These are phyloP conservation scores for Aphrocallistes beatrix DNA, from an alignment of 37 sponge, comb jelly and placozoan species.

Conservation along the genomic window DNA sequence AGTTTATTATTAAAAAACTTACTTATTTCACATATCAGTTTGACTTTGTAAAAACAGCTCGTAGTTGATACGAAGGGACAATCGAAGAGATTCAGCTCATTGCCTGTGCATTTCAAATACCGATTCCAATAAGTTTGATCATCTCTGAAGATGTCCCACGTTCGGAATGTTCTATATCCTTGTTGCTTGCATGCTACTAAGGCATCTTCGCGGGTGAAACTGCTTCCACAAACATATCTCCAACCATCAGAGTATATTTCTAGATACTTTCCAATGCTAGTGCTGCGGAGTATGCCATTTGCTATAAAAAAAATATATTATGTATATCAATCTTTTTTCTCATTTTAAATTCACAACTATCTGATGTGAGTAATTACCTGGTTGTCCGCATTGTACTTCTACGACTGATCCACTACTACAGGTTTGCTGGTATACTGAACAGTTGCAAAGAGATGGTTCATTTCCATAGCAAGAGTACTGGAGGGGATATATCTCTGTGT, in stretches of 20 bases:
- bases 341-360: no score
- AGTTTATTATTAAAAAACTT: no score
- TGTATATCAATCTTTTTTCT: no score
- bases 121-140: background rate
- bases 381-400: background rate
- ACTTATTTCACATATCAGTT: background rate
- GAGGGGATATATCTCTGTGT: background rate
- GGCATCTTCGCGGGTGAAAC: background rate
- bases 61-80: background rate
- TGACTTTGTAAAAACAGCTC: background rate
- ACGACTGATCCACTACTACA: background rate
- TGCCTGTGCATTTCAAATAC: background rate
- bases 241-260: background rate
- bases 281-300: background rate
- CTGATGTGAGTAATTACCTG: no score
- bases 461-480: background rate
- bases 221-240: background rate
- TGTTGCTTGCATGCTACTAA: background rate
- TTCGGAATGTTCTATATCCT: background rate
- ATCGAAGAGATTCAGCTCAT: background rate
- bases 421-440: background rate
- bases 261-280: background rate
- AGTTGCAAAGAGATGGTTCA: slow-evolving; percentile 7
- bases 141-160: no score
- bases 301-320: background rate